Conservation (phyloP, 2,113 vertebrate species). For the Eulacestoma nigropectus region DNA sequence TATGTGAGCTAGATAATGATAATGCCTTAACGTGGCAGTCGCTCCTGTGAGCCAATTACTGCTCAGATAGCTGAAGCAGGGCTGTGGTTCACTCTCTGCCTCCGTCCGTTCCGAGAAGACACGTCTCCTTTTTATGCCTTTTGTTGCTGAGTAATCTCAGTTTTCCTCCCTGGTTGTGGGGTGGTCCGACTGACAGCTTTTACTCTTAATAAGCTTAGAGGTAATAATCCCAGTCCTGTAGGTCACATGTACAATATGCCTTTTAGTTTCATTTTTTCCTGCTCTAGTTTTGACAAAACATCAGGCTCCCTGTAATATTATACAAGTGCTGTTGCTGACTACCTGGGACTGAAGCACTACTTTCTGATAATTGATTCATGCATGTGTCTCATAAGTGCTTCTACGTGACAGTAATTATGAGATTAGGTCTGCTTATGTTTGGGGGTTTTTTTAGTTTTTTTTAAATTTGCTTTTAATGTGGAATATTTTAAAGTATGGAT, state of each 20-base stretch:
- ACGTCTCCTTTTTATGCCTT: constrained; percentile 25
- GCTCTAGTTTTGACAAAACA: constrained; percentile 11
- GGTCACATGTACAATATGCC: constrained; percentile 26
- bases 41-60: constrained; percentile 46
- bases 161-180: constrained; percentile 17
- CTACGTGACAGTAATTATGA: background rate
- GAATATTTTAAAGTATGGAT: background rate
- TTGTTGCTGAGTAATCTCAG: constrained; percentile 49
- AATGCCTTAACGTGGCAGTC: constrained; percentile 58
- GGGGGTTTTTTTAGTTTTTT: accelerated
- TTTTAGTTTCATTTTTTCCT: constrained; percentile 50
- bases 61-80: constrained; percentile 21
- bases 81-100: constrained; percentile 28
- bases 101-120: background rate
- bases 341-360: background rate
- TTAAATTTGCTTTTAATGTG: background rate
- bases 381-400: background rate
- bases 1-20: constrained; percentile 66
- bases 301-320: background rate
- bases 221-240: constrained; percentile 59
- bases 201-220: constrained; percentile 60
- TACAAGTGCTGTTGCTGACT: background rate
- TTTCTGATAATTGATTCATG: constrained; percentile 4
- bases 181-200: constrained; percentile 56
- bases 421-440: background rate